Evolutionary conservation across 2,888 invertebrate genomes (phyloP), one percentile per base, ranked within the genome.

Genomic region (Cheiracanthium punctorium): DNA sequence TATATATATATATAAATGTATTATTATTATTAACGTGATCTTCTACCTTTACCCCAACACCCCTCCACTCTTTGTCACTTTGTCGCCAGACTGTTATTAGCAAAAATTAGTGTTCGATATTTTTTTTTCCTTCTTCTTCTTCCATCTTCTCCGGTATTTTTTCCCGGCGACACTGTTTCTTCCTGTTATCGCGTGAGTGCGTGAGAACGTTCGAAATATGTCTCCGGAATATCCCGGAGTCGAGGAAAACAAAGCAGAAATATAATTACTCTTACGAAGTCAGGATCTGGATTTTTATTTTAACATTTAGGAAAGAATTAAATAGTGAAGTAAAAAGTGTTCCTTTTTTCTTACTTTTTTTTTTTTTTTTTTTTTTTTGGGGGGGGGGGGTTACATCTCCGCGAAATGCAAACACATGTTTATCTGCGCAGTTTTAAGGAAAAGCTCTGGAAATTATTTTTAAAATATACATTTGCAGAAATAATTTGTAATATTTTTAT

Each of bases 41-140:
- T 17, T 33, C 69, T 37, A 7, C 37, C 37, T 10, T 10, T 37
- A 4, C 37, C 37, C 37, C 37, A 37, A 12, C 67, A 14, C 67
- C 14, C 30, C 14, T 17, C 30, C 17, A n/a, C n/a, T 76, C 71
- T 82, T 82, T 82, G 75, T 82, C 76, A 70, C 75, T 33, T 69
- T 75, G 81, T 52, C 81, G 58, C 67, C 52, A 37, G 74, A 69
- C 76, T 76, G 70, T 82, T 82, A 82, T 82, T 82, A 82, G 76
- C 70, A 76, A 64, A 82, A 82, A 82, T 82, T 82, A 82, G 82
- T 71, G 58, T 69, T 58, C 58, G 24, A 24, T 20, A 58, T 58
- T 80, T 28, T 80, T 58, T 71, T 69, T 33, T 48, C 52, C 17
- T 8, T 37, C 64, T 32, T 64, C 5, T 14, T 17, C 29, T 71